Evolutionary conservation across 2,888 invertebrate genomes (phyloP).

Genomic region (Zaprionus lineosus): DNA sequence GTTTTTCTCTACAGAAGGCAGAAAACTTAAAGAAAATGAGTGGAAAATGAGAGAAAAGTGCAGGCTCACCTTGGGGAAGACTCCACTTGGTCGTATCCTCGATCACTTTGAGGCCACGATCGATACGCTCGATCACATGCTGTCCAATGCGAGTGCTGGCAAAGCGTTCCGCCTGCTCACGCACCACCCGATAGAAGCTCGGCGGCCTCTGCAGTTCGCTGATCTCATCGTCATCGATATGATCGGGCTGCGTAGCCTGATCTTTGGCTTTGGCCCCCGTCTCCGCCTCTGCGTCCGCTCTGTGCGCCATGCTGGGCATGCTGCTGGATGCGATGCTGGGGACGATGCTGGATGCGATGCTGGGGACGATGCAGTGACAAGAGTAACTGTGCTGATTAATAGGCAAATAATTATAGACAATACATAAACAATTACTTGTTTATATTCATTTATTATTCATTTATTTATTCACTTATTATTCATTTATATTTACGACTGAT

Average conservation of each 20-base stretch:
- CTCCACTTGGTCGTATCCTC: slow-evolving; percentile 82
- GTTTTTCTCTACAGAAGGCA: slow-evolving; percentile 29
- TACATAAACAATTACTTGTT: slow-evolving; percentile 17
- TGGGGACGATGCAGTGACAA: slow-evolving; percentile 20
- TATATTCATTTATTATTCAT: background rate
- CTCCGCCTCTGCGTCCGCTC: slow-evolving; percentile 44
- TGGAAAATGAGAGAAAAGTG: too few species aligned
- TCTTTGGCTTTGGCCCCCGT: slow-evolving; percentile 43
- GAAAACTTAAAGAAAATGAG: background rate
- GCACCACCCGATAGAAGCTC: slow-evolving; percentile 62
- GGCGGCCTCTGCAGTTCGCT: slow-evolving; percentile 52
- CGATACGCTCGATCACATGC: slow-evolving; percentile 69
- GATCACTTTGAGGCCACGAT: slow-evolving; percentile 71
- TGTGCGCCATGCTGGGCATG: slow-evolving; percentile 57
- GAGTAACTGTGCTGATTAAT: slow-evolving; percentile 30
- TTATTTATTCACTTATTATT: too few species aligned
- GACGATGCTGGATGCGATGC: slow-evolving; percentile 5
- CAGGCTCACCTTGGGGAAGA: slow-evolving; percentile 79
- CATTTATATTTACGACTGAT: too few species aligned
- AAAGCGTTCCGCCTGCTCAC: slow-evolving; percentile 69
- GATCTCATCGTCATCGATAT: slow-evolving; percentile 62
- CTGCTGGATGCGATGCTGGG: slow-evolving; percentile 6
- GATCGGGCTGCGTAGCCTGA: slow-evolving; percentile 51
- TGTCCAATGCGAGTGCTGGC: slow-evolving; percentile 79
- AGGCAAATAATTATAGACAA: slow-evolving; percentile 17